These are phyloP conservation scores for Drosophila micromelanica DNA, from an alignment of 1,140 invertebrate species.

Conservation along the genomic window DNA sequence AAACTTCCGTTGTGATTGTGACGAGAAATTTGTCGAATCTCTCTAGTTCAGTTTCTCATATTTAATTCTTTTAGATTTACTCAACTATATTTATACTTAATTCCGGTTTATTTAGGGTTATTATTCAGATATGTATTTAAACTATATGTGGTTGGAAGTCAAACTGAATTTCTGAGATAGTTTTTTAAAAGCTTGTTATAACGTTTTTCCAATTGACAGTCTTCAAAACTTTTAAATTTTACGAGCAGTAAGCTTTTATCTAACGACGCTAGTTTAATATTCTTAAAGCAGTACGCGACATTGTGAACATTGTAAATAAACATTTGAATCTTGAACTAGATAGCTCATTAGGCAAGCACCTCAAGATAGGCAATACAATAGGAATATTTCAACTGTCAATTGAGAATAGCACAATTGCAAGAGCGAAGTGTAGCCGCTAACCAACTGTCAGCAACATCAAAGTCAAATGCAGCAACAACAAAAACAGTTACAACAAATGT, in stretches of 20 bases:
- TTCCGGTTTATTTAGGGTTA: no score
- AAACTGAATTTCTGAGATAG: no score
- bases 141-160: no score
- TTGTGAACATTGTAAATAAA: no score
- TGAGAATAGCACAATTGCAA: conserved; percentile 10
- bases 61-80: neutral
- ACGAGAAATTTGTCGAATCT: neutral
- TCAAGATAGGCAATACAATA: conserved; percentile 1
- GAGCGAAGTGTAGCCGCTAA: conserved; percentile 19
- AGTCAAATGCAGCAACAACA: conserved; percentile 36
- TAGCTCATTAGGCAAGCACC: neutral
- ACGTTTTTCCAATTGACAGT: no score
- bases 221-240: no score
- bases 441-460: conserved; percentile 48
- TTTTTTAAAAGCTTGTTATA: no score
- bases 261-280: no score
- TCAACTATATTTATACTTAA: neutral
- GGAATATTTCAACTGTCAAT: conserved; percentile 26
- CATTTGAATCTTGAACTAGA: no score
- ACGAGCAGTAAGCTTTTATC: no score
- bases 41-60: neutral
- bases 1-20: conserved; percentile 11
- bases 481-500: neutral
- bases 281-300: no score
- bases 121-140: no score